Base-by-base conservation (phyloP, 2,888 invertebrate genomes). In the Eupithecia insigniata region DNA sequence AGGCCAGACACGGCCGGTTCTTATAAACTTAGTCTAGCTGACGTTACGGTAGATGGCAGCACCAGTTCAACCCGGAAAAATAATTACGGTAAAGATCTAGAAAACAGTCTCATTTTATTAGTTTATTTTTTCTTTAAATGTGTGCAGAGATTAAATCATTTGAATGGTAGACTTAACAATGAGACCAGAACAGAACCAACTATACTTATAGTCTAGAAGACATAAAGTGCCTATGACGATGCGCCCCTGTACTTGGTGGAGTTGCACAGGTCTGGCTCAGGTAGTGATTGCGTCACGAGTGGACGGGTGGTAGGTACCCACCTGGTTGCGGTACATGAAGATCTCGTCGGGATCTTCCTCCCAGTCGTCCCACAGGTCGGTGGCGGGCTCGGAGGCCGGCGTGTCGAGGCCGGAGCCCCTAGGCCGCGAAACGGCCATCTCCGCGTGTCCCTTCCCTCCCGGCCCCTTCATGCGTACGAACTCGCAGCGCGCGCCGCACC, bases 391-490 rank as follows among this genome's bases (percentile, higher is more conserved):
- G 26, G 98, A 98, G 71, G 97, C 97, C 28, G 99, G 99, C 18
- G 99, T 99, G 90, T 99, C 99, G 2, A 97, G 97, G 0, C 99
- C 99, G 22, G 98, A 98, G 83, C 97, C 98, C 89, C 97, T 97
- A 34, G 98, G 98, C 85, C 98, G 96, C n/a, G 97, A 97, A 66
- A 98, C 98, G 1, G 99, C 99, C 98, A 99, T 99, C 95, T 99
- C 99, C 0, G 99, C 99, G 92, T 98, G 98, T 0, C 93, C 92
- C 94, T 99, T 99, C 79, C 98, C 98, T 86, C 97, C 97, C 18
- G 99, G 99, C 18, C 99, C 99, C 91, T 99, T 97, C 99, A 99
- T 99, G 75, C 99, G 96, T 66, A 99, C 99, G 94, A 99, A 99
- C 94, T 99, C 99, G 86, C 99, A 98, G 71, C 99, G 96, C 89